Evolutionary conservation across 2,888 invertebrate genomes (phyloP), one percentile per base, ranked within the genome.

Genomic region (Drosophila testacea): DNA sequence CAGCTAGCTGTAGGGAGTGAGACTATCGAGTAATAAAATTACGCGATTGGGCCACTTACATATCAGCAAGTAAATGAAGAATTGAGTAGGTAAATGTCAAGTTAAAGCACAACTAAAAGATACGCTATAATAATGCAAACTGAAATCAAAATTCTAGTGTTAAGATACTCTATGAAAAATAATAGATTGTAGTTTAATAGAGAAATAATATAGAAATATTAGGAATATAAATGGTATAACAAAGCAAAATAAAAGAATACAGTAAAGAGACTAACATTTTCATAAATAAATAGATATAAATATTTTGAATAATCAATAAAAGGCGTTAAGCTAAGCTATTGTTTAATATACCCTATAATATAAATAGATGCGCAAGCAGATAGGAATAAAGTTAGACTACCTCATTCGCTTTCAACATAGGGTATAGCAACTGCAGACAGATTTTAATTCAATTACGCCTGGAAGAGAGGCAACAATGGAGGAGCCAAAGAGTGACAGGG

Each of bases 391-490:
- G 6, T 6, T 22, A 34, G 11, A 16, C 11, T 7, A 13, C n/a
- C 27, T 42, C 1, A 0, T 44, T 7, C 4, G 6, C 11, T 4
- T 22, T 28, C 27, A n/a, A 22, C 11, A 38, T 51, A 41, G 44
- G 41, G 44, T 52, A 68, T 54, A 13, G 6, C 13, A 44, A 32
- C 36, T 54, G 55, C 47, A 56, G 66, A 61, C 68, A 55, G 65
- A 74, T 73, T 66, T 65, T 73, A 73, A 73, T 73, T 69, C 39
- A 66, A 66, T 73, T 75, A 66, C 52, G 51, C 7, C 52, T 13
- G 42, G 41, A 50, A 66, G 41, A 6, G 39, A 13, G 2, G 6
- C 4, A 9, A 9, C 5, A 22, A 22, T 22, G 22, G 22, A 22
- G 22, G 22, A 22, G 22, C 22, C 22, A 22, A 22, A 22, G 22